Conservation (phyloP, 2,113 vertebrate genomes). For the Triplophysa tibetana region DNA sequence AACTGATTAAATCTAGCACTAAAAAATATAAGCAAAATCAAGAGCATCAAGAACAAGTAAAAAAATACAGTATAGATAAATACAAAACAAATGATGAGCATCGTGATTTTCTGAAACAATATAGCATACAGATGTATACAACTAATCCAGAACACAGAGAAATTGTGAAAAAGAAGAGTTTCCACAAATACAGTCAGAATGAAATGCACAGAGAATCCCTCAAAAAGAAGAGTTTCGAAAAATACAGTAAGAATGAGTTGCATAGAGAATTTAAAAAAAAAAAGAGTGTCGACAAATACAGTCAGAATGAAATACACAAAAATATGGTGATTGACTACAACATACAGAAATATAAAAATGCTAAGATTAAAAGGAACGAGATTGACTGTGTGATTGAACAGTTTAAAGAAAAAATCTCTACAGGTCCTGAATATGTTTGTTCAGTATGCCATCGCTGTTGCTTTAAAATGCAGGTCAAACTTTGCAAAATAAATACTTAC, state of each 20-base stretch:
- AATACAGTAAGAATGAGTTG: too few species aligned
- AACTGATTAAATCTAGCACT: background rate
- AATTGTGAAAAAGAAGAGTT: background rate
- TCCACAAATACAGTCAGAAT: too few species aligned
- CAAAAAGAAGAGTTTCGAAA: too few species aligned
- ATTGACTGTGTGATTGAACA: background rate
- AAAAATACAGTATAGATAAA: background rate
- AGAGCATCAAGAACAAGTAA: background rate
- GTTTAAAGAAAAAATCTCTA: too few species aligned
- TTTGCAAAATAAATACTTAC: too few species aligned
- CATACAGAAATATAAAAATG: background rate
- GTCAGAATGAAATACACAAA: background rate
- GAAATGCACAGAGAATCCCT: too few species aligned
- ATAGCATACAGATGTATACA: too few species aligned
- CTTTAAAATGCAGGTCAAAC: too few species aligned
- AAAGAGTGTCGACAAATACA: background rate
- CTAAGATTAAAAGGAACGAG: background rate
- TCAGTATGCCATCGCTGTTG: too few species aligned
- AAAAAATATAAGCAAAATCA: background rate
- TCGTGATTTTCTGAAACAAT: background rate
- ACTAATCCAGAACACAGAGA: background rate
- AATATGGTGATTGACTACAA: too few species aligned
- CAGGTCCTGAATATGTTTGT: too few species aligned
- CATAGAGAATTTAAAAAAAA: background rate
- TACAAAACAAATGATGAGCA: background rate